Conservation (phyloP, 2,888 invertebrate species). For the Erebia ligea region DNA sequence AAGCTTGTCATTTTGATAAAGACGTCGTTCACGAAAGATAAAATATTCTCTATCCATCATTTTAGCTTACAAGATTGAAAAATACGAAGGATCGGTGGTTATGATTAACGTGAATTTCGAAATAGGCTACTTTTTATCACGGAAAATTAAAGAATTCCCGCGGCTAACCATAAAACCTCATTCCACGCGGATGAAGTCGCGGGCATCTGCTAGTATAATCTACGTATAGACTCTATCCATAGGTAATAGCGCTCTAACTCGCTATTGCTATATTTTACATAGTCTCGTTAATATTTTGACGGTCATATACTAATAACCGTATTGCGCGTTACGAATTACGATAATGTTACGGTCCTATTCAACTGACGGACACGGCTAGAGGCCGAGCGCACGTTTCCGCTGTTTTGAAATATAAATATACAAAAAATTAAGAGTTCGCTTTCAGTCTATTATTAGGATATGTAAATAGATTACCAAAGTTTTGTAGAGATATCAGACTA, state of each 20-base stretch:
- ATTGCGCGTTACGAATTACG: conserved; percentile 11
- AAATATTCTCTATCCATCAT: too few relatives aligned
- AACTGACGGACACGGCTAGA: conserved; percentile 17
- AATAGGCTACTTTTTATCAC: too few relatives aligned
- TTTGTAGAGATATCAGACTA: not conserved
- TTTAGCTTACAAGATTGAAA: too few relatives aligned
- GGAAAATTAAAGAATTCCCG: too few relatives aligned
- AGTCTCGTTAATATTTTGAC: not conserved
- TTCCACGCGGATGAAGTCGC: too few relatives aligned
- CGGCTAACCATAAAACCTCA: too few relatives aligned
- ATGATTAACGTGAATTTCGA: too few relatives aligned
- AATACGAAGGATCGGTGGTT: too few relatives aligned
- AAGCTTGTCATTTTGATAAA: too few relatives aligned
- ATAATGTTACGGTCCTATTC: conserved; percentile 24
- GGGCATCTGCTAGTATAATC: too few relatives aligned
- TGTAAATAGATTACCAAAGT: conserved; percentile 16
- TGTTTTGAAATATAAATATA: conserved; percentile 21
- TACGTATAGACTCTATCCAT: too few relatives aligned
- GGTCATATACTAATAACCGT: not conserved
- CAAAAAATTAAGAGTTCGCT: conserved; percentile 13
- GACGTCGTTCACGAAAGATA: too few relatives aligned
- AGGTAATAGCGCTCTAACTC: not conserved
- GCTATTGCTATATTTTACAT: not conserved
- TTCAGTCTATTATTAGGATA: conserved; percentile 15
- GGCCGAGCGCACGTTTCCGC: conserved; percentile 26